Percentiles rank a stretch among this genome's conserved stretches.
Conservation (phyloP, 35 echinoderm and acorn worm species). For the Ptychodera flava region DNA sequence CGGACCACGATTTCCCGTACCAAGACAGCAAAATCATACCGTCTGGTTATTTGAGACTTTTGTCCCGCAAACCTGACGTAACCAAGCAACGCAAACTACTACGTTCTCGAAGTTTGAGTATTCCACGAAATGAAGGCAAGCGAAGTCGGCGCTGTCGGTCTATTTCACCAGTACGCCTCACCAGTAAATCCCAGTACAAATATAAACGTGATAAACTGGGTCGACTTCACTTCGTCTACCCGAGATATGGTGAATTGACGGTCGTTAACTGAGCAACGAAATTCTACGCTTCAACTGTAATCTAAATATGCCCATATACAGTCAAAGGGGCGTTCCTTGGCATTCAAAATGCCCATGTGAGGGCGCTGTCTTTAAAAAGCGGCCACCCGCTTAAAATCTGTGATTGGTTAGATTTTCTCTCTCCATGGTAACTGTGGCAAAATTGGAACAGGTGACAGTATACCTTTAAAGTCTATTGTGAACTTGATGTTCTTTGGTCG, state of each 20-base stretch:
- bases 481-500: conserved; percentile 15
- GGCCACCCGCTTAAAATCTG: too few relatives aligned
- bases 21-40: conserved; percentile 31
- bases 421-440: too few relatives aligned
- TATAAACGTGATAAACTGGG: conserved; percentile 33
- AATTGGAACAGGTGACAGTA: too few relatives aligned
- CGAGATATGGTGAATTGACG: conserved; percentile 6
- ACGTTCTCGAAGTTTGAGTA: not conserved
- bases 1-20: conserved; percentile 29
- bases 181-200: not conserved
- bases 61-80: not conserved
- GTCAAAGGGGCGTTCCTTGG: too few relatives aligned
- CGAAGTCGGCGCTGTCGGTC: not conserved
- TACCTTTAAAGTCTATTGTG: conserved; percentile 17
- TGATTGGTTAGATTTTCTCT: too few relatives aligned
- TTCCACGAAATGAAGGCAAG: not conserved
- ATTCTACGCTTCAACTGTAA: not conserved
- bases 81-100: not conserved
- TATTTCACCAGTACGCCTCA: not conserved
- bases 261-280: conserved; percentile 19
- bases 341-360: too few relatives aligned
- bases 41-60: conserved; percentile 12
- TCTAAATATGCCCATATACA: too few relatives aligned
- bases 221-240: not conserved
- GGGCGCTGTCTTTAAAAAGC: too few relatives aligned